Evolutionary conservation across 2,113 vertebrate genomes (phyloP), one percentile per base, ranked within the genome.

Genomic region (Camelus bactrianus): DNA sequence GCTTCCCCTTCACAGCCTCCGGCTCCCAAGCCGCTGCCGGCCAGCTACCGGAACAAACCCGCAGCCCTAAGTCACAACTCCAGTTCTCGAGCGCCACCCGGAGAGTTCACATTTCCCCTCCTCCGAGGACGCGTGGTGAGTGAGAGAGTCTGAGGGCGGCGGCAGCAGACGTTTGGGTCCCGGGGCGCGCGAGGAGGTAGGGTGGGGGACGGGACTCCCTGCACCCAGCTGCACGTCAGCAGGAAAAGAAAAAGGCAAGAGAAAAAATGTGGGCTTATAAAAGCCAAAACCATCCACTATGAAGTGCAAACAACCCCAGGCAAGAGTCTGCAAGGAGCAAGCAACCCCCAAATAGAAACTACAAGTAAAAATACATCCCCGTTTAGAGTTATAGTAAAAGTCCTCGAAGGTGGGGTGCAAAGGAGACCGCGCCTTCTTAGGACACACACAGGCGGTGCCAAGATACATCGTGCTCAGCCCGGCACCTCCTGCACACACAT

Each of bases 41-140:
- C 86, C 93, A 72, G 93, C 82, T 97, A 97, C 92, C 32, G 16
- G 91, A 92, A 97, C 72, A 98, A 97, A 96, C 80, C 94, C 80
- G 84, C 93, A 96, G 95, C 93, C 95, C 95, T 96, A 98, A 98
- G 96, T 98, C 98, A 98, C 91, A 97, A 98, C 96, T 98, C 97
- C 98, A 82, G 95, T 98, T 98, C 96, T 38, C 95, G 82, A 97
- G 95, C 92, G 30, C 97, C 97, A 97, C 72, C 93, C 88, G 90
- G 93, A 96, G 95, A 95, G 92, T 96, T 96, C 92, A 86, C 73
- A 67, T 75, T 94, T 91, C 87, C 83, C 92, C 76, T 92, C 75
- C 56, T 83, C 52, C 12, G 52, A 80, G 92, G 56, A 93, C 52
- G 46, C 70, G 83, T 93, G 93, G 86, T 86, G 82, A 26, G 38